phyloP scores from a whole-genome alignment of 2,888 invertebrate species.

The Melanargia galathea region DNA sequence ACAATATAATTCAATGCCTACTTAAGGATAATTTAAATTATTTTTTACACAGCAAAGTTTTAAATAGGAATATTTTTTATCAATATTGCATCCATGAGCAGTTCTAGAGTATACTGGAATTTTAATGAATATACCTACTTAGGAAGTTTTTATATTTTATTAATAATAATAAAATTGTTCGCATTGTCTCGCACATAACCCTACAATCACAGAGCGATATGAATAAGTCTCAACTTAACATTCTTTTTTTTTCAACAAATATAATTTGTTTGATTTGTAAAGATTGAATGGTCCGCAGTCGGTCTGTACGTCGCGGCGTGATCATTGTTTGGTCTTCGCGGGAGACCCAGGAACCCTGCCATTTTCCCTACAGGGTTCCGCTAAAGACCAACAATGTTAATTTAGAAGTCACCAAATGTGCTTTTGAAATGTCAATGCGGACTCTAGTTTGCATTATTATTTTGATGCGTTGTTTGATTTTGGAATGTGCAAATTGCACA shows the following conservation, averaged over 20 bases:
- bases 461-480: constrained; percentile 44
- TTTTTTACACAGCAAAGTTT: no score
- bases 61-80: no score
- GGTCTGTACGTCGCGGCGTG: constrained; percentile 58
- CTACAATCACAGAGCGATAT: constrained; percentile 40
- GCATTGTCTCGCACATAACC: constrained; percentile 37
- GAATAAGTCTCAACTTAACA: constrained; percentile 61
- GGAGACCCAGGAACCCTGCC: constrained; percentile 74
- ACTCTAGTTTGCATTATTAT: constrained; percentile 57
- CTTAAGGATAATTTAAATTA: no score
- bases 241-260: constrained; percentile 69
- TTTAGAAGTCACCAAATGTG: constrained; percentile 70
- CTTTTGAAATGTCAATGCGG: constrained; percentile 62
- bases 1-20: no score
- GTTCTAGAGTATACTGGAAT: background rate
- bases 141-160: background rate
- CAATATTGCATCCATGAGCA: background rate
- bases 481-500: constrained; percentile 10
- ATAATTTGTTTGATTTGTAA: constrained; percentile 81
- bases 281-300: constrained; percentile 66
- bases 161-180: constrained; percentile 13
- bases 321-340: constrained; percentile 71
- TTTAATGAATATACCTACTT: background rate
- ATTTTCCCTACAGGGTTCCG: constrained; percentile 76
- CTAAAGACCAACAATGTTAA: constrained; percentile 75